Evolutionary conservation across 2,113 vertebrate species (phyloP).

Genomic region (Ursus arctos): DNA sequence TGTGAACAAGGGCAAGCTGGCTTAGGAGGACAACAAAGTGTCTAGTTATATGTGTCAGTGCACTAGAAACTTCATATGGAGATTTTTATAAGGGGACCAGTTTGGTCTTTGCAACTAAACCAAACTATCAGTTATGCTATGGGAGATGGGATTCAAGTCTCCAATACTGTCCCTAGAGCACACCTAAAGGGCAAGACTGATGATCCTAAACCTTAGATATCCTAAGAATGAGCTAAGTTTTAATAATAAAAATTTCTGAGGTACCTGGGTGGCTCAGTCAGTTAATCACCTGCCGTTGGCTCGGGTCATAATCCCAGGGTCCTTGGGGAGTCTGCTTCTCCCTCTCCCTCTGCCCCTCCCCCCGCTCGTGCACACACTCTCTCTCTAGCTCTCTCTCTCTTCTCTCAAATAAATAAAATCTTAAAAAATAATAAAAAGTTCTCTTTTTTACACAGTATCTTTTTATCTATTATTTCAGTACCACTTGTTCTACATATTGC

Average conservation of each 20-base stretch:
- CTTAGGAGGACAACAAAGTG: slow-evolving; percentile 8
- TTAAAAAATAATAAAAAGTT: not conserved
- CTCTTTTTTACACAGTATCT: not conserved
- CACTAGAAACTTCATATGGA: not conserved
- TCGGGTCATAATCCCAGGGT: not conserved
- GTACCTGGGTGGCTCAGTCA: not conserved
- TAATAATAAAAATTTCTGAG: slow-evolving; percentile 1
- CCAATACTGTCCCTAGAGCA: not conserved
- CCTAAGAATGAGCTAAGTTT: slow-evolving; percentile 20
- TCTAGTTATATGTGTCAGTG: not conserved
- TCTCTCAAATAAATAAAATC: not conserved
- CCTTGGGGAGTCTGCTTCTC: not conserved
- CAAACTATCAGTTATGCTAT: slow-evolving; percentile 1
- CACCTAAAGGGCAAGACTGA: not conserved
- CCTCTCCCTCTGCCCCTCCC: not conserved
- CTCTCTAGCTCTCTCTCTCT: not conserved
- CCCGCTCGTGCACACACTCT: not conserved
- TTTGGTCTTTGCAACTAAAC: slow-evolving; percentile 13
- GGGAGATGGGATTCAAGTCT: not conserved
- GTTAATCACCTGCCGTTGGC: not conserved
- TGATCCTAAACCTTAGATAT: slow-evolving; percentile 28
- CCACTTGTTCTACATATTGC: not conserved
- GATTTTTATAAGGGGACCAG: not conserved
- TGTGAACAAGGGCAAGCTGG: not conserved
- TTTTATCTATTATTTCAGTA: slow-evolving; percentile 20